These are phyloP conservation scores for Myocastor coypus DNA, from an alignment of 2,113 vertebrate genomes.

Conservation along the genomic window DNA sequence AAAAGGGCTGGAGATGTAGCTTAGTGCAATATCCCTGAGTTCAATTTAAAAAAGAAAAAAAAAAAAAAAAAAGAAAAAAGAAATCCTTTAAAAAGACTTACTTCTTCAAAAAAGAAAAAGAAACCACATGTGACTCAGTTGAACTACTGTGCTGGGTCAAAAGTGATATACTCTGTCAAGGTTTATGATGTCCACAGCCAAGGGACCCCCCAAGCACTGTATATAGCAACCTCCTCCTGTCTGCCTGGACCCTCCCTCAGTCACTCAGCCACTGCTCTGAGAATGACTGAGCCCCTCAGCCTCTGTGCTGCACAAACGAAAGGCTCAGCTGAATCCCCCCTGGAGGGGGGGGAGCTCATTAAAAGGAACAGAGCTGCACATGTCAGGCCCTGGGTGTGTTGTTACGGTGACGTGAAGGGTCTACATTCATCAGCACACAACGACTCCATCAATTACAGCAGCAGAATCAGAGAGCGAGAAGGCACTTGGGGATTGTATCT, in stretches of 20 bases:
- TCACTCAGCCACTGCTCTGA: background rate
- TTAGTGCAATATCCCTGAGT: background rate
- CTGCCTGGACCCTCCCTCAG: background rate
- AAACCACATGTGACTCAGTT: background rate
- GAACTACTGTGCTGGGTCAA: background rate
- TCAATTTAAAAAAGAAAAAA: background rate
- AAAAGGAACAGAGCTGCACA: background rate
- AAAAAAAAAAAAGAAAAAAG: background rate
- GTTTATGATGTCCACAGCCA: background rate
- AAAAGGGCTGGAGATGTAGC: background rate
- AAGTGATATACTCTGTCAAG: background rate
- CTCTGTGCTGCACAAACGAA: background rate
- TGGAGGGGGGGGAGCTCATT: background rate
- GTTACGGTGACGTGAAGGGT: background rate
- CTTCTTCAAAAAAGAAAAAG: background rate
- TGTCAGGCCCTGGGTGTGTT: slow-evolving; percentile 7
- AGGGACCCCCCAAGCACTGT: background rate
- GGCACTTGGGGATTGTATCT: slow-evolving; percentile 41
- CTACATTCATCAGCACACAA: slow-evolving; percentile 53
- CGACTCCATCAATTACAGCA: slow-evolving; percentile 43
- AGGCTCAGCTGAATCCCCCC: background rate
- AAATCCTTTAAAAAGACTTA: background rate
- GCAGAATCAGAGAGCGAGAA: background rate
- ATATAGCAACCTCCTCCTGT: background rate
- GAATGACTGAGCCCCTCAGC: background rate